Percentiles rank a stretch among this genome's conserved stretches.
phyloP scores from a whole-genome alignment of 2,113 vertebrate species.

The Mesitornis unicolor region DNA sequence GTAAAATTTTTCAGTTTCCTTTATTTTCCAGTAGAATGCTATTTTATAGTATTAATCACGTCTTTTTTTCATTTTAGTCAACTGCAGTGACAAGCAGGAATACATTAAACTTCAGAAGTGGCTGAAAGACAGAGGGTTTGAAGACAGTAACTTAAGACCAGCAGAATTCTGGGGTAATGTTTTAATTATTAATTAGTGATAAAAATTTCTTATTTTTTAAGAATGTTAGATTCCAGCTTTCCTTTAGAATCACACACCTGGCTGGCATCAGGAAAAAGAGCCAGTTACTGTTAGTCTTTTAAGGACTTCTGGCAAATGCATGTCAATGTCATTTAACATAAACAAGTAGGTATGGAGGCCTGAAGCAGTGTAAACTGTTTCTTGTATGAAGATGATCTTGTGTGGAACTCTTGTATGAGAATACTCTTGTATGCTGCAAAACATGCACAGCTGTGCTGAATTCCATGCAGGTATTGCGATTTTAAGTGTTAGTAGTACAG shows the following conservation, averaged over 20 bases:
- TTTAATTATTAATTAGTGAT: neutral
- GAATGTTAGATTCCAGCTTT: neutral
- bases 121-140: constrained; percentile 85
- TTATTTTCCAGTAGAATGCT: neutral
- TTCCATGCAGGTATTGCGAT: neutral
- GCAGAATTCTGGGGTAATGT: constrained; percentile 83
- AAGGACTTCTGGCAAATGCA: neutral
- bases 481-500: neutral
- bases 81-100: constrained; percentile 73
- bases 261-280: neutral
- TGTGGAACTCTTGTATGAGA: neutral
- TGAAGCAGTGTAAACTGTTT: neutral
- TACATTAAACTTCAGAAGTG: constrained; percentile 85
- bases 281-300: neutral
- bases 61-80: constrained; percentile 68
- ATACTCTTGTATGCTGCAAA: neutral
- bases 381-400: neutral
- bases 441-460: neutral
- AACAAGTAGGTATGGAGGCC: neutral
- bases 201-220: neutral
- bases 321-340: neutral
- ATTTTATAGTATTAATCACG: neutral
- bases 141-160: constrained; percentile 75
- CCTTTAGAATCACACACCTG: neutral
- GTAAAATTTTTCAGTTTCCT: neutral